Evolutionary conservation across 2,888 invertebrate species (phyloP), one percentile per base, ranked within the genome.

Genomic region (Nomada fabriciana): DNA sequence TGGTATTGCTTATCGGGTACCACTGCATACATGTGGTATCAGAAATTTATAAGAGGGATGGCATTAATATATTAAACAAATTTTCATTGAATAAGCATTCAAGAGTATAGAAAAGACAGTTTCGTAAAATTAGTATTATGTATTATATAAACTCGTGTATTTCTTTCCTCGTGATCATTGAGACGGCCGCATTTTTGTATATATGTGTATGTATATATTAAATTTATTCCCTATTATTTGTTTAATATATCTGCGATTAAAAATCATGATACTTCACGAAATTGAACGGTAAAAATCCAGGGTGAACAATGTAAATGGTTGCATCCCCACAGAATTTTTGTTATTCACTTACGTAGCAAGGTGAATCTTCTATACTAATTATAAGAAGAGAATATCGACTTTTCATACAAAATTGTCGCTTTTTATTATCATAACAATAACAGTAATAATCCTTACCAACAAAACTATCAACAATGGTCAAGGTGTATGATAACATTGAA

Each of bases 1-100:
- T 99, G 99, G 99, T 99, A 96, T 92, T 95, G 96, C 70, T 94
- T 98, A 81, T 96, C 97, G 72, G 95, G 94, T 15, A 94, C 96
- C 55, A 98, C 98, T 5, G 95, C 95, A 25, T 95, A 94, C 80
- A 96, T 98, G 95, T 98, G 98, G 98, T 95, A 95, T 89, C 94
- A 94, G 75, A 94, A 95, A 86, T 95, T 95, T 86, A 90, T 96
- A 20, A 93, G 92, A 88, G 93, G 94, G 86, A 75, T 91, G 80
- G 91, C 93, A 43, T 71, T 92, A 13, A n/a, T 89, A 67, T 90
- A 89, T 89, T 86, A 86, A 15, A 57, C 29, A 20, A 23, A n/a
- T 50, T n/a, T 23, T 2, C 9, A 71, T 4, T 29, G 0, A 4
- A 29, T 7, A 10, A 42, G 29, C 50, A 65, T 68, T 29, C 42